Evolutionary conservation across 2,888 invertebrate genomes (phyloP), one percentile per base, ranked within the genome.

Genomic region (Cosmia trapezina): DNA sequence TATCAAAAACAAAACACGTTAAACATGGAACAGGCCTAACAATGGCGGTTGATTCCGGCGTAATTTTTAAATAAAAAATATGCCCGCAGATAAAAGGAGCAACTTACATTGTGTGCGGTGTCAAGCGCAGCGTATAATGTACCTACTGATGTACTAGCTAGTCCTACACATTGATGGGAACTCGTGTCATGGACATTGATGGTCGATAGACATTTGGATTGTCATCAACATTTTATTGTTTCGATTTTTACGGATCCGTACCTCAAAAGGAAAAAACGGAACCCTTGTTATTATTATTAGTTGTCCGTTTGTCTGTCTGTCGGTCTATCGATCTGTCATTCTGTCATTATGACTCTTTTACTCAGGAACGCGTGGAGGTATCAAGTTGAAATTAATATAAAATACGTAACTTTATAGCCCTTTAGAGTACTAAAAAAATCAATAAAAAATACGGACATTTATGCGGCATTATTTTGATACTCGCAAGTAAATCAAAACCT

Each of bases 61-160:
- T 84, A 84, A 80, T 85, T 85, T 85, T 83, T 72, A 67, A 81
- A 77, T 76, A 74, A 79, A 85, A 74, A 71, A 73, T 54, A 71
- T 61, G 49, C 33, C 45, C 28, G 49, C 54, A 63, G 41, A 76
- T 75, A 82, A 77, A 78, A 75, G 66, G 76, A 85, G 62, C 74
- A 82, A 78, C 62, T 75, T 59, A 69, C 60, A 85, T 86, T 86
- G 83, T 85, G 70, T 72, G 67, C 85, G 71, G 84, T 85, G 86
- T 86, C 84, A 85, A 83, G 84, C 85, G 76, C 76, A 82, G 66
- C 85, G 84, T 78, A 45, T 86, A 86, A 85, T 85, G 76, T 57
- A 65, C 28, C 28, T 28, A 28, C 76, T 78, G 86, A 83, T 64
- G 76, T 84, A 79, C 76, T 75, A 65, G 57, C 83, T 77, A 69